Evolutionary conservation across 2,888 invertebrate genomes (phyloP).

Genomic region (Callinectes sapidus): DNA sequence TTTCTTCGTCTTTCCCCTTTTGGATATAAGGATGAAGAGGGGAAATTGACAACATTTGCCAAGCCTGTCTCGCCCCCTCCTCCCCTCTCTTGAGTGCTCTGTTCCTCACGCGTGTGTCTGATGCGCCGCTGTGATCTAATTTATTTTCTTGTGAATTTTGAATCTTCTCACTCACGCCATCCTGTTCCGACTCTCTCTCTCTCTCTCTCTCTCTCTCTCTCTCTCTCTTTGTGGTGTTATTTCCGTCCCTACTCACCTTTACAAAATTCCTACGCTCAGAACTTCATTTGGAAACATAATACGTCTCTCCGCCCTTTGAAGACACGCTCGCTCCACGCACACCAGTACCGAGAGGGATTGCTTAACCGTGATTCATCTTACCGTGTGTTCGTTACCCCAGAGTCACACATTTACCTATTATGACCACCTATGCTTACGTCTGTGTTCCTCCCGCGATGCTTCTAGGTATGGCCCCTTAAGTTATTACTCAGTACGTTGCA

Average conservation of each 20-base stretch:
- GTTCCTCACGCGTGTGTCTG: background rate
- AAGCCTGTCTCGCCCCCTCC: background rate
- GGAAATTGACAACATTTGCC: background rate
- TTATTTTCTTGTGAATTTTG: background rate
- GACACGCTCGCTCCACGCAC: background rate
- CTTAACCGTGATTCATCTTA: background rate
- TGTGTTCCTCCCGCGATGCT: too few relatives aligned
- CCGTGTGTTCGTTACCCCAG: too few relatives aligned
- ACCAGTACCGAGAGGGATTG: background rate
- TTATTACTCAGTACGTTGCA: too few relatives aligned
- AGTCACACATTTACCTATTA: too few relatives aligned
- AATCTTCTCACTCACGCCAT: constrained; percentile 15
- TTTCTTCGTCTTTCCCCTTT: background rate
- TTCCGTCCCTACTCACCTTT: background rate
- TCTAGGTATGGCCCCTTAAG: too few relatives aligned
- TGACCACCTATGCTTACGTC: too few relatives aligned
- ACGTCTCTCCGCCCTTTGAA: background rate
- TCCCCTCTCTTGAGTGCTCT: background rate
- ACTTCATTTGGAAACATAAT: background rate
- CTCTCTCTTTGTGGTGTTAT: background rate
- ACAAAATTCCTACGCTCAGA: background rate
- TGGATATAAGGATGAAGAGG: background rate
- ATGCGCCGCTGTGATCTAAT: constrained; percentile 18
- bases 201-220: background rate
- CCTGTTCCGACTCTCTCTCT: background rate